phyloP scores from a whole-genome alignment of 2,797 vertebrate genomes.

The Arctocebus calabarensis region DNA sequence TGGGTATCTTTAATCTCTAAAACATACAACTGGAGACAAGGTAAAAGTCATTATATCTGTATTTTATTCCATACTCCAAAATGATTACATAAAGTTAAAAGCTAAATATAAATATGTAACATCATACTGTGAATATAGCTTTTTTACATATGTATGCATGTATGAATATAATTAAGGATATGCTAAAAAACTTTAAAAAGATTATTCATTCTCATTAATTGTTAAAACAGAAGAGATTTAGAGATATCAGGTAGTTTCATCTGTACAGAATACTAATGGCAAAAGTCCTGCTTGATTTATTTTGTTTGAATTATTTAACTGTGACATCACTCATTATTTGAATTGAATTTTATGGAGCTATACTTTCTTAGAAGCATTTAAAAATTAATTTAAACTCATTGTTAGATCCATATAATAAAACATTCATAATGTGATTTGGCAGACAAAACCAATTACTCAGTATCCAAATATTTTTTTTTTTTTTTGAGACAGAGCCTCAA shows the following conservation, averaged over 20 bases:
- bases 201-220: neutral
- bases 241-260: neutral
- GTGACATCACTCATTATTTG: neutral
- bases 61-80: neutral
- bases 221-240: neutral
- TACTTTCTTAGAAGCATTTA: neutral
- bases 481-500: no score
- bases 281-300: neutral
- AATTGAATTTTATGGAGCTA: constrained; percentile 14
- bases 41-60: neutral
- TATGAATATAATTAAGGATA: neutral
- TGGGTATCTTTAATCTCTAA: neutral
- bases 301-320: constrained; percentile 16
- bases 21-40: neutral
- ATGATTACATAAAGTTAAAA: neutral
- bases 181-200: neutral
- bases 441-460: neutral
- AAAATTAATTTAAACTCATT: neutral
- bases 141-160: neutral
- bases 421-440: constrained; percentile 24
- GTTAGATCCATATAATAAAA: constrained; percentile 1
- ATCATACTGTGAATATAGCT: neutral
- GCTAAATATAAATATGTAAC: neutral
- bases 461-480: neutral
- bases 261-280: neutral